Conservation (phyloP, 2,797 vertebrate species). For the Enteromius argenteus region DNA sequence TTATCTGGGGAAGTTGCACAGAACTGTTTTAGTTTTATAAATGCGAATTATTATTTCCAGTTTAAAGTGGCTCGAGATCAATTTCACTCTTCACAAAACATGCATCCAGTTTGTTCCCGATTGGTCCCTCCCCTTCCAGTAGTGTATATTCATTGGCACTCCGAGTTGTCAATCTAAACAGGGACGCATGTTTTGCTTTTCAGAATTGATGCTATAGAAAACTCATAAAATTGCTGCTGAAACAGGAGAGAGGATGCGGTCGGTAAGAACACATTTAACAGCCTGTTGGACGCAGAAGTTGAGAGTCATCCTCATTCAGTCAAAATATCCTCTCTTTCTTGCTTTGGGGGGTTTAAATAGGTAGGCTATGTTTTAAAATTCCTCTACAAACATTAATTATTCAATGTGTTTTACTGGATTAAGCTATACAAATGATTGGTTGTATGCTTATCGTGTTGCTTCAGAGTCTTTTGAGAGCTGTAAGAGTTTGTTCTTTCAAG, state of each 20-base stretch:
- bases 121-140: slow-evolving; percentile 64
- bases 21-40: not conserved
- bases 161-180: slow-evolving; percentile 69
- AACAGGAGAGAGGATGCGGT: slow-evolving; percentile 73
- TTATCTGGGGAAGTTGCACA: not conserved
- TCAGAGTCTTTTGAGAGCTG: not conserved
- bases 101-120: slow-evolving; percentile 57
- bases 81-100: slow-evolving; percentile 57
- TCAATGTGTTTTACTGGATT: not conserved
- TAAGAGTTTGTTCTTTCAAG: not conserved
- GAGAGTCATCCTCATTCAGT: slow-evolving; percentile 54
- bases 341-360: slow-evolving; percentile 61
- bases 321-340: slow-evolving; percentile 40
- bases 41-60: not conserved
- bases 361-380: slow-evolving; percentile 63
- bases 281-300: slow-evolving; percentile 66
- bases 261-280: slow-evolving; percentile 61
- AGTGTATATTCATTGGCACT: slow-evolving; percentile 58
- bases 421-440: not conserved
- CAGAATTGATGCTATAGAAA: slow-evolving; percentile 67
- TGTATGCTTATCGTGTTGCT: not conserved
- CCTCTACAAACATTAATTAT: not conserved
- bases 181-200: slow-evolving; percentile 69
- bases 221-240: slow-evolving; percentile 56
- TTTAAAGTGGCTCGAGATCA: slow-evolving; percentile 18